phyloP scores from a whole-genome alignment of 1,140 invertebrate species.

The Hylaeus volcanicus region DNA sequence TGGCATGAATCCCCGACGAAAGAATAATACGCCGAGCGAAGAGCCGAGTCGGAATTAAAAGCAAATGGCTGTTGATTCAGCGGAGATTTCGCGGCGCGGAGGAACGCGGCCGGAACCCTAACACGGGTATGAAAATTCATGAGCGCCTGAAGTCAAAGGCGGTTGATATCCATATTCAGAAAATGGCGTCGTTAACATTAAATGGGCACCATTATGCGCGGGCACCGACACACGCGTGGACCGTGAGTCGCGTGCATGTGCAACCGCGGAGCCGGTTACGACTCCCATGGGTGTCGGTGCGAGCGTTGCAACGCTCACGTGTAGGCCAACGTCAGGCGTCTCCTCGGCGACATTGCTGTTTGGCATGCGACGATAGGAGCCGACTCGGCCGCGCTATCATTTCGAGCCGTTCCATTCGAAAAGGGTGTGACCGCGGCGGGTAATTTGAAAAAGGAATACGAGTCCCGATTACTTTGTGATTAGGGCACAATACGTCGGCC shows the following conservation, averaged over 20 bases:
- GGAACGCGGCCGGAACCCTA: constrained; percentile 33
- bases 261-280: constrained; percentile 41
- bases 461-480: constrained; percentile 71
- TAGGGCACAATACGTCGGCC: constrained; percentile 64
- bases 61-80: constrained; percentile 52
- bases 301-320: constrained; percentile 12
- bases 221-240: constrained; percentile 46
- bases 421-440: constrained; percentile 72
- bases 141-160: constrained; percentile 72
- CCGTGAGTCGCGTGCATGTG: constrained; percentile 24
- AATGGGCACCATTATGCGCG: constrained; percentile 77
- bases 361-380: constrained; percentile 76
- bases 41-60: constrained; percentile 44
- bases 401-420: constrained; percentile 74
- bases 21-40: not conserved
- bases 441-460: constrained; percentile 66
- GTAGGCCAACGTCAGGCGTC: constrained; percentile 29
- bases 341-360: constrained; percentile 70
- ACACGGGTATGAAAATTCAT: constrained; percentile 77
- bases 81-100: constrained; percentile 38
- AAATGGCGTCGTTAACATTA: constrained; percentile 81
- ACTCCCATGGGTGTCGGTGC: constrained; percentile 40
- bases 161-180: constrained; percentile 78
- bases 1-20: not conserved
- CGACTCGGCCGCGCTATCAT: constrained; percentile 71